Conservation (phyloP, 53 echinoderm and acorn worm species). For the Holothuria scabra region DNA sequence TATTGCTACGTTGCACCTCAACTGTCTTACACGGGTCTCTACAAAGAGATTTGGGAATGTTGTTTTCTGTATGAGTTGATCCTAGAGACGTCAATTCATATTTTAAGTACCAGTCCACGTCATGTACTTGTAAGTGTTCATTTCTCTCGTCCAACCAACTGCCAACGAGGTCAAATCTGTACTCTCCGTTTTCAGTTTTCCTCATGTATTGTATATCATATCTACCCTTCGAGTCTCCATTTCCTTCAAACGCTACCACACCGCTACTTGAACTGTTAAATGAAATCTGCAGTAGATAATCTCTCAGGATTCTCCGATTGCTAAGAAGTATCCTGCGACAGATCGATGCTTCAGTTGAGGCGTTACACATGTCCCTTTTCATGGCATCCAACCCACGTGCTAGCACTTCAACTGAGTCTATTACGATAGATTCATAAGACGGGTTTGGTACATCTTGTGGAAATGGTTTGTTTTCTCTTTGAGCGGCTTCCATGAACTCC, state of each 20-base stretch:
- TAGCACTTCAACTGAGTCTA: conserved; percentile 82
- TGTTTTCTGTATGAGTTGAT: neutral
- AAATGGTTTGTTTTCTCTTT: neutral
- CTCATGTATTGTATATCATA: conserved; percentile 79
- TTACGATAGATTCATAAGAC: conserved; percentile 80
- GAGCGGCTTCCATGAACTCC: conserved; percentile 57
- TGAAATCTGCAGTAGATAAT: conserved; percentile 57
- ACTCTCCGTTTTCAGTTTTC: neutral
- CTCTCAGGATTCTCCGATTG: conserved; percentile 19
- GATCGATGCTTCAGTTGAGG: neutral
- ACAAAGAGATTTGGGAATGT: conserved; percentile 78
- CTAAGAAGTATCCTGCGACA: neutral
- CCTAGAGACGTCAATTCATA: neutral
- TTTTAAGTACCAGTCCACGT: conserved; percentile 41
- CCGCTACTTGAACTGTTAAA: conserved; percentile 79
- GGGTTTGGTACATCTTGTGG: conserved; percentile 47
- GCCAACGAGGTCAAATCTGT: conserved; percentile 46
- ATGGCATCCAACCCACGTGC: conserved; percentile 66
- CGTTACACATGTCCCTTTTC: conserved; percentile 10
- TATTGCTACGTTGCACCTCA: conserved; percentile 50
- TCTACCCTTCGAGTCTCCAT: conserved; percentile 76
- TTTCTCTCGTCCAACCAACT: conserved; percentile 42
- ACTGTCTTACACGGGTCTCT: conserved; percentile 74
- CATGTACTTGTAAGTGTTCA: neutral
- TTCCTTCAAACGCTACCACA: conserved; percentile 55